phyloP scores from a whole-genome alignment of 64 coral and sea anemone genomes.

The Porites australiensis region DNA sequence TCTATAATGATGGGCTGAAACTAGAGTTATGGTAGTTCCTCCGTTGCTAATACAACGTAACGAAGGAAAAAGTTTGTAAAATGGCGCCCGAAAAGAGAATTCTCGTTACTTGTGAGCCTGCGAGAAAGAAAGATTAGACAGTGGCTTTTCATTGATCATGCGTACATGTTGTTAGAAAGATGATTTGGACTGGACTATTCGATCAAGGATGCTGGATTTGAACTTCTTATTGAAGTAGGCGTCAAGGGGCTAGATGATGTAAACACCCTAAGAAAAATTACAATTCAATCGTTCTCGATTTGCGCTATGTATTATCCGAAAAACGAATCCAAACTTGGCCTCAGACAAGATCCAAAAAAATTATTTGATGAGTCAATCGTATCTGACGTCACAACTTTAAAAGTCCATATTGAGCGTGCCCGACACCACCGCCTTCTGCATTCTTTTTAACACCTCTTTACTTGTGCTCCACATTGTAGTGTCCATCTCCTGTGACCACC shows the following conservation, averaged over 20 bases:
- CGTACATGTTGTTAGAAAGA: neutral
- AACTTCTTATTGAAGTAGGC: neutral
- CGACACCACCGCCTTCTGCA: too few species aligned
- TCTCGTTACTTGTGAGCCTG: conserved; percentile 16
- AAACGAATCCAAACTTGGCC: too few species aligned
- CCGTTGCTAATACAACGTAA: conserved; percentile 2
- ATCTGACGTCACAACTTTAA: too few species aligned
- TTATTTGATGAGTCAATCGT: too few species aligned
- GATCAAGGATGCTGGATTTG: neutral
- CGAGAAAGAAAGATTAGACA: neutral
- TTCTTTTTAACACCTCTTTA: too few species aligned
- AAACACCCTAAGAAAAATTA: too few species aligned
- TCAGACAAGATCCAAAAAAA: too few species aligned
- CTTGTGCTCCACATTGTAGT: too few species aligned
- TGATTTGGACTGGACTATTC: neutral
- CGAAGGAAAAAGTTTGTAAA: conserved; percentile 58
- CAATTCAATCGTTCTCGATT: too few species aligned
- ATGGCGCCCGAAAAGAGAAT: conserved; percentile 65
- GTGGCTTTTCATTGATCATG: neutral
- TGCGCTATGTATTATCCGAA: too few species aligned
- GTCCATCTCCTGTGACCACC: too few species aligned
- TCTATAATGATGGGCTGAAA: neutral
- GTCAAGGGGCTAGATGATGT: neutral
- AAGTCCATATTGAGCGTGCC: too few species aligned
- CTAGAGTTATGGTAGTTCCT: neutral